Evolutionary conservation across 2,113 vertebrate genomes (phyloP).

Genomic region (Albula glossodonta): DNA sequence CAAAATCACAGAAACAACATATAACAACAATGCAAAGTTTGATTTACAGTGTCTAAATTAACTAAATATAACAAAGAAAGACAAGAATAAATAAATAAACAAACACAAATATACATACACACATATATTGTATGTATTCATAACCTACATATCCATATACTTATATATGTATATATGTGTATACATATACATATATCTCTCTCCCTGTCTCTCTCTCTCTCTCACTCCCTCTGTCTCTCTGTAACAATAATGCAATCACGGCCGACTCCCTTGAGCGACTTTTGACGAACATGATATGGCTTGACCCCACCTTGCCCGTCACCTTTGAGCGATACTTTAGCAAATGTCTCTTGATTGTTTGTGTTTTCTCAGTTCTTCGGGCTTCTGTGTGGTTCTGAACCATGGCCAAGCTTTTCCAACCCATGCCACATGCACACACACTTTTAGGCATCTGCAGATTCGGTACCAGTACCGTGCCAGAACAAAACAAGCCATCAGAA

Average conservation of each 20-base stretch:
- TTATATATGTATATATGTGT: too few relatives aligned
- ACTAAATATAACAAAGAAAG: too few relatives aligned
- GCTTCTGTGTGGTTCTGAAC: slow-evolving; percentile 53
- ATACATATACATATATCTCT: slow-evolving; percentile 12
- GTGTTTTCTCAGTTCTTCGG: slow-evolving; percentile 62
- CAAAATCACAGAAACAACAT: too few relatives aligned
- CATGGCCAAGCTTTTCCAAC: background rate
- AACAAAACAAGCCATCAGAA: background rate
- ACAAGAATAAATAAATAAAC: too few relatives aligned
- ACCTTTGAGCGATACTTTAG: slow-evolving; percentile 68
- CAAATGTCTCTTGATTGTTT: slow-evolving; percentile 66
- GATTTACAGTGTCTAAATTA: too few relatives aligned
- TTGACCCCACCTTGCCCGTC: slow-evolving; percentile 67
- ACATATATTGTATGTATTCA: too few relatives aligned
- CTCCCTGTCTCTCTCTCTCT: slow-evolving; percentile 46
- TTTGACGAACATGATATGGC: slow-evolving; percentile 76
- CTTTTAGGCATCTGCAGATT: background rate
- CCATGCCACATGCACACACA: background rate
- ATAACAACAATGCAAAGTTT: too few relatives aligned
- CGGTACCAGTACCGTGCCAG: too few relatives aligned
- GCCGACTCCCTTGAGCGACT: slow-evolving; percentile 80
- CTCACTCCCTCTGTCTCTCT: slow-evolving; percentile 35
- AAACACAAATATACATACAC: too few relatives aligned
- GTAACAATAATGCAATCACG: slow-evolving; percentile 78
- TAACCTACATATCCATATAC: too few relatives aligned